These are phyloP conservation scores for Nixonia krombeini DNA, from an alignment of 1,140 invertebrate genomes.

Conservation along the genomic window DNA sequence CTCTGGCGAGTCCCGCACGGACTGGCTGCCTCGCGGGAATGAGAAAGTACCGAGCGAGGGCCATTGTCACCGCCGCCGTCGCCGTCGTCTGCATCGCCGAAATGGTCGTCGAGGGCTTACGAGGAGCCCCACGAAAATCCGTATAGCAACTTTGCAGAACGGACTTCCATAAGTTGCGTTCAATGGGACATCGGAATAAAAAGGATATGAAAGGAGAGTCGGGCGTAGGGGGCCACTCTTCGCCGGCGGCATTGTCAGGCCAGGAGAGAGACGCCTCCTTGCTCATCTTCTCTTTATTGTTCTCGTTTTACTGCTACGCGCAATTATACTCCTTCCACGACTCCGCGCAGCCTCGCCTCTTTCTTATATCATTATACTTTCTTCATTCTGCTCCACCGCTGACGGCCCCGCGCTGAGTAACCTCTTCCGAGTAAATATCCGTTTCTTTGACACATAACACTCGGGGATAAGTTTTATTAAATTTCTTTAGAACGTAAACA, in stretches of 20 bases:
- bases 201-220: conserved; percentile 44
- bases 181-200: conserved; percentile 65
- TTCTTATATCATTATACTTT: conserved; percentile 46
- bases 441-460: conserved; percentile 42
- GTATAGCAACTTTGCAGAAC: conserved; percentile 59
- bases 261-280: conserved; percentile 25
- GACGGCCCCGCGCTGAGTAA: conserved; percentile 27
- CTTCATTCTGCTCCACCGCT: conserved; percentile 17
- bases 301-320: conserved; percentile 43
- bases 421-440: conserved; percentile 45
- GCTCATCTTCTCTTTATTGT: conserved; percentile 41
- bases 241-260: conserved; percentile 41
- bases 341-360: conserved; percentile 16
- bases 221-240: conserved; percentile 28
- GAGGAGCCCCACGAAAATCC: conserved; percentile 55
- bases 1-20: conserved; percentile 14
- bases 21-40: conserved; percentile 43
- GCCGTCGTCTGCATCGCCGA: conserved; percentile 9
- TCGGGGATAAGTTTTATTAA: conserved; percentile 45
- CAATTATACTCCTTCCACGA: conserved; percentile 52
- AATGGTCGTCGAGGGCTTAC: conserved; percentile 51
- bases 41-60: conserved; percentile 58
- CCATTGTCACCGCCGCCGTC: conserved; percentile 56
- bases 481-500: conserved; percentile 34
- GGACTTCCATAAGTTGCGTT: conserved; percentile 64